Evolutionary conservation across 30 jellyfish, hydroid and myxozoan species (phyloP).

Genomic region (Aurelia aurita complex sp. Pacific): DNA sequence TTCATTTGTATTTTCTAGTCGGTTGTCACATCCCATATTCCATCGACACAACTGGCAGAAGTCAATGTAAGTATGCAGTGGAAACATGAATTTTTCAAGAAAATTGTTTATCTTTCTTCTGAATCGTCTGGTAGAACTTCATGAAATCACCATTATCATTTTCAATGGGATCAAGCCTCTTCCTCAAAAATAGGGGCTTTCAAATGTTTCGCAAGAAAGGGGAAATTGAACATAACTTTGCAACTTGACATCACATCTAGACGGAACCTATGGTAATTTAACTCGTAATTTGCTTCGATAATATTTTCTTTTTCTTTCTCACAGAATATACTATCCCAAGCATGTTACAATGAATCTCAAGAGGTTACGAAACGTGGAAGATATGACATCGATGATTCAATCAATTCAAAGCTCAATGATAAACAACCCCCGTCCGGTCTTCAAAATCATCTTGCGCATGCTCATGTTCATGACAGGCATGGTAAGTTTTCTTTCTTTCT

Average conservation of each 20-base stretch:
- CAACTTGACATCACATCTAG: too few relatives aligned
- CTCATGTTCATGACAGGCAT: constrained; percentile 33
- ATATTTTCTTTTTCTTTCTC: background rate
- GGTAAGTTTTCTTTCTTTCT: background rate
- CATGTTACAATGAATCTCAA: constrained; percentile 91
- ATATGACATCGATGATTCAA: constrained; percentile 47
- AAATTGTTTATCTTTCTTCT: background rate
- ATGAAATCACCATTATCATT: background rate
- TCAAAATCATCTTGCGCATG: constrained; percentile 8
- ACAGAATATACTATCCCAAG: constrained; percentile 92
- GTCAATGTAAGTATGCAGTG: constrained; percentile 73
- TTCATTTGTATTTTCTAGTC: constrained; percentile 20
- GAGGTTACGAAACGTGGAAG: constrained; percentile 91
- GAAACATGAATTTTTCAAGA: too few relatives aligned
- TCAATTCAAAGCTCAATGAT: constrained; percentile 1
- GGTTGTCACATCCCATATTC: constrained; percentile 66
- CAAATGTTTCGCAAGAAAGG: too few relatives aligned
- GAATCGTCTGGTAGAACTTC: background rate
- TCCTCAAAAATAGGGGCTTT: too few relatives aligned
- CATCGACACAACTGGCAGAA: constrained; percentile 87
- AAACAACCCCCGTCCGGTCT: background rate
- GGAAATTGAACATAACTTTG: too few relatives aligned
- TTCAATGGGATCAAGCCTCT: background rate
- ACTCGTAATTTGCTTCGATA: too few relatives aligned
- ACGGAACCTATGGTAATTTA: too few relatives aligned